Conservation (phyloP, 2,113 vertebrate species). For the Egretta garzetta region DNA sequence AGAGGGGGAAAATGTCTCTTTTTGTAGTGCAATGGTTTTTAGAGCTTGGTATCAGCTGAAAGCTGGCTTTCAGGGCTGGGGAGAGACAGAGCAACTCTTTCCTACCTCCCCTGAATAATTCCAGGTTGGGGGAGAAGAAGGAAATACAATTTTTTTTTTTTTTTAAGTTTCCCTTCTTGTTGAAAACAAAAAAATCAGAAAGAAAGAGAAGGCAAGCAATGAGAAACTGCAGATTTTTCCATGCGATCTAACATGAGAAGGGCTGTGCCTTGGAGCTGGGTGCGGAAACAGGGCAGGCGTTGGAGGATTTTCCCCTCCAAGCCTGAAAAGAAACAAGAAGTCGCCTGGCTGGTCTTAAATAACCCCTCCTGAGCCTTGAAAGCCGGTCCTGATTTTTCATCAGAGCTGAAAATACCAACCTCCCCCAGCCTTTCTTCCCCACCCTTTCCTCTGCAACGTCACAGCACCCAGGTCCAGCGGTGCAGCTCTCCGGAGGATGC, state of each 20-base stretch:
- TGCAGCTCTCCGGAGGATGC: neutral
- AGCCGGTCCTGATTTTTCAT: neutral
- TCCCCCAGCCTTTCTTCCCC: neutral
- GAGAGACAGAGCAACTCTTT: neutral
- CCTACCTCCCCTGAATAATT: neutral
- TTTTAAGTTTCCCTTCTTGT: neutral
- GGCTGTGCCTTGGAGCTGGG: conserved; percentile 7
- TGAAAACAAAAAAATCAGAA: neutral
- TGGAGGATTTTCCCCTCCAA: conserved; percentile 24
- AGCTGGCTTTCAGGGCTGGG: neutral
- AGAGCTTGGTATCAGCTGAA: neutral
- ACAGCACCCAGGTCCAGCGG: rapidly evolving
- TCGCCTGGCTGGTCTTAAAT: neutral
- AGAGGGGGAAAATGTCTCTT: neutral
- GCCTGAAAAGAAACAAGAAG: conserved; percentile 22
- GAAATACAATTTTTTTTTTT: neutral
- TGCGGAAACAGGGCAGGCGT: conserved; percentile 21
- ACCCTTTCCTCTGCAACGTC: conserved; percentile 39
- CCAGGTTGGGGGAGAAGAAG: neutral
- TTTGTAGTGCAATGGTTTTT: neutral
- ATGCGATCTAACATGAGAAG: neutral
- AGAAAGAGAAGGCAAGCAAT: neutral
- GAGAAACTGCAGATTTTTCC: conserved; percentile 30
- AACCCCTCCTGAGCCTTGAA: neutral
- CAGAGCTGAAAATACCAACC: neutral